These are phyloP conservation scores for Apantesis nais DNA, from an alignment of 2,888 invertebrate genomes.

Conservation along the genomic window DNA sequence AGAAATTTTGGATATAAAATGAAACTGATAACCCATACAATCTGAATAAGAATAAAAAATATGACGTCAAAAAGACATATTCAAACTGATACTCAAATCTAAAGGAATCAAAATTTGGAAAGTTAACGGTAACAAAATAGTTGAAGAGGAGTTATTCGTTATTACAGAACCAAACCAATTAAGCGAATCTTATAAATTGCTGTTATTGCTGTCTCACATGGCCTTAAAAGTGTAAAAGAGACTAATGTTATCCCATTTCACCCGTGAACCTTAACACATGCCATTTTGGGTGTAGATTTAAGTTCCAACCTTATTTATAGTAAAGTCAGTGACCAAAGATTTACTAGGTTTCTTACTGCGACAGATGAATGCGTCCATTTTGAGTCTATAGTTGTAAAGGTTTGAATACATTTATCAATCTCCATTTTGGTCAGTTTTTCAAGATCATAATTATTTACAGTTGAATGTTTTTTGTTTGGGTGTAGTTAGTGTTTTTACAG, in stretches of 20 bases:
- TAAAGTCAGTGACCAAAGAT: slow-evolving; percentile 69
- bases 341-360: slow-evolving; percentile 74
- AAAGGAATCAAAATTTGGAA: slow-evolving; percentile 29
- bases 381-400: slow-evolving; percentile 51
- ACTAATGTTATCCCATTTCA: slow-evolving; percentile 56
- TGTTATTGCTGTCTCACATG: slow-evolving; percentile 61
- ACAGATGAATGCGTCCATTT: slow-evolving; percentile 63
- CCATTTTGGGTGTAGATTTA: slow-evolving; percentile 62
- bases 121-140: slow-evolving; percentile 44
- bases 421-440: slow-evolving; percentile 16
- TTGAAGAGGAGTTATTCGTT: slow-evolving; percentile 53
- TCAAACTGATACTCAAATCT: slow-evolving; percentile 19
- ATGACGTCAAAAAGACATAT: slow-evolving; percentile 25
- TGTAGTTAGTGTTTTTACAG: background rate
- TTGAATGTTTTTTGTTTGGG: background rate
- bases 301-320: slow-evolving; percentile 70
- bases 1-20: background rate
- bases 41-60: background rate
- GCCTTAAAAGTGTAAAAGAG: slow-evolving; percentile 55
- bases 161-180: slow-evolving; percentile 61
- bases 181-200: slow-evolving; percentile 57
- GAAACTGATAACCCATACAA: no score
- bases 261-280: slow-evolving; percentile 65
- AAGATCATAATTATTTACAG: background rate
- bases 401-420: slow-evolving; percentile 56